Conservation (phyloP, 1,140 invertebrate genomes). For the Aphaenogaster floridana region DNA sequence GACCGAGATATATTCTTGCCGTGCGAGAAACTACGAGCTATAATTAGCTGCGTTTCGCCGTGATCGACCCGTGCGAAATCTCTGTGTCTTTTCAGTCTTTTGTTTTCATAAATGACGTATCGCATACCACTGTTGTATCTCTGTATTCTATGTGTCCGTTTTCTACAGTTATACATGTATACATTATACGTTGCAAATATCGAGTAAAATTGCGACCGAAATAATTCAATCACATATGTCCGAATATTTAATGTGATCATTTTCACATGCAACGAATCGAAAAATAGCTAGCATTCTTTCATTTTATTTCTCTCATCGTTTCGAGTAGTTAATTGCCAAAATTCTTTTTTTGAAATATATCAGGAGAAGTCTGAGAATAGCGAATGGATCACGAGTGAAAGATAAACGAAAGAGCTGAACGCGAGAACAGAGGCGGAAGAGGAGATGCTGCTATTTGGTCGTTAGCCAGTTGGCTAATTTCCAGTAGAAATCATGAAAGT, state of each 20-base stretch:
- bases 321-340: not conserved
- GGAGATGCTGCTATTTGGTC: constrained; percentile 84
- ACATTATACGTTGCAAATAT: not conserved
- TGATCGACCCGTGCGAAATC: constrained; percentile 29
- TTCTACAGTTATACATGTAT: not conserved
- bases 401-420: constrained; percentile 45
- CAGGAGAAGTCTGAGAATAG: not conserved
- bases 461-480: constrained; percentile 87
- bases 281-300: constrained; percentile 22
- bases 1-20: constrained; percentile 73
- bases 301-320: not conserved
- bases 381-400: constrained; percentile 42
- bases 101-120: constrained; percentile 14
- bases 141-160: not conserved
- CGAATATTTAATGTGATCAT: not conserved
- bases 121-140: not conserved
- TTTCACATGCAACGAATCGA: constrained; percentile 47
- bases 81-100: constrained; percentile 11
- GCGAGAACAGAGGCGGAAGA: constrained; percentile 46
- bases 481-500: constrained; percentile 86
- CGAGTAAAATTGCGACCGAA: not conserved
- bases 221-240: constrained; percentile 16
- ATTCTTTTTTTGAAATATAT: not conserved
- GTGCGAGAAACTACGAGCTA: constrained; percentile 56
- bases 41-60: constrained; percentile 57